A percentile compares a stretch with the other conserved stretches of the same genome.
phyloP scores from a whole-genome alignment of 2,888 invertebrate genomes.

The Allolobophora icterica region DNA sequence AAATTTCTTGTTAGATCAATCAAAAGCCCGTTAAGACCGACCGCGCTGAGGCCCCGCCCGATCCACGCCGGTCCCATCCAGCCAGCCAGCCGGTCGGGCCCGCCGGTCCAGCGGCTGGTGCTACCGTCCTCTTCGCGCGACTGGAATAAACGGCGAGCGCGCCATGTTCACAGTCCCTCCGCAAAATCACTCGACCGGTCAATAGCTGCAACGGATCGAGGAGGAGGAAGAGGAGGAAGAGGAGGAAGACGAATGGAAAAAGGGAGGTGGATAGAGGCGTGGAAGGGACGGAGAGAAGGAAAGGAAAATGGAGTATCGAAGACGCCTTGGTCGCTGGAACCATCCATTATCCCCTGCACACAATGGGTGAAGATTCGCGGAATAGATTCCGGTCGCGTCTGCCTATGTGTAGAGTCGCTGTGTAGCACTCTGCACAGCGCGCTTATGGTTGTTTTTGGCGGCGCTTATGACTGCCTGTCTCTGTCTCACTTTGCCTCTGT shows the following conservation, averaged over 20 bases:
- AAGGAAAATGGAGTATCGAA: background rate
- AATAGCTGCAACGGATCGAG: background rate
- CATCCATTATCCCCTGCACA: slow-evolving; percentile 17
- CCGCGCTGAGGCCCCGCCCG: background rate
- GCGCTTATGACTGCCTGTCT: background rate
- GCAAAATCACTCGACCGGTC: slow-evolving; percentile 27
- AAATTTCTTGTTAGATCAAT: slow-evolving; percentile 25
- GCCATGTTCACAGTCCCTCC: background rate
- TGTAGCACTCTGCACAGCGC: background rate
- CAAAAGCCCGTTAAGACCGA: slow-evolving; percentile 13
- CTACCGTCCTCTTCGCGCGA: background rate
- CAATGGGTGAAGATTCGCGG: slow-evolving; percentile 12
- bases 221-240: background rate
- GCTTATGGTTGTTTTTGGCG: background rate
- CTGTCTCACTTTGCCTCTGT: no score
- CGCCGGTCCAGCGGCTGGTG: background rate
- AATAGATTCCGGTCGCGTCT: background rate
- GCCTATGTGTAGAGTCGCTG: background rate
- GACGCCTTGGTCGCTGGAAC: background rate
- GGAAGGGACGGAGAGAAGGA: slow-evolving; percentile 2
- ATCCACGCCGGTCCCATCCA: background rate
- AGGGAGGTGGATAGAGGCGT: background rate
- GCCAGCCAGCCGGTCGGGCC: background rate
- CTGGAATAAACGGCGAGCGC: background rate
- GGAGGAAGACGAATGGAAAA: background rate